Percentiles rank a stretch among this genome's conserved stretches.
Conservation (phyloP, 1,140 invertebrate genomes). For the Scaptomyza pallida region DNA sequence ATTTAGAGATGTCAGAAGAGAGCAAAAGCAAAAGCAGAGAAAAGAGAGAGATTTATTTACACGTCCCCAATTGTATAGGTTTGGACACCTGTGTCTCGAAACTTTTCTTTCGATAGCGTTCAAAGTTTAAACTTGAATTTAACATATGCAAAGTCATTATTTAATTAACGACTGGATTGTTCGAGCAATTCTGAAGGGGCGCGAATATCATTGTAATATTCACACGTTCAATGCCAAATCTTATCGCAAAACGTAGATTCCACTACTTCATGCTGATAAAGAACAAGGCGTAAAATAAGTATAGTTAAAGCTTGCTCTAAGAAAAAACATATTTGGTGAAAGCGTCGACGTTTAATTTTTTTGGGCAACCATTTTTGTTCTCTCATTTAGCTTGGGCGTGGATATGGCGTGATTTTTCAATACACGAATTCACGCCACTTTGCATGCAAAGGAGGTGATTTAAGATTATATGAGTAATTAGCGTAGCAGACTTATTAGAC, state of each 20-base stretch:
- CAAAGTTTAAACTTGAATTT: slow-evolving; percentile 59
- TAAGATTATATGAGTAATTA: slow-evolving; percentile 16
- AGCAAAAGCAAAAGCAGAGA: slow-evolving; percentile 1
- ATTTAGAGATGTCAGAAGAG: slow-evolving; percentile 11
- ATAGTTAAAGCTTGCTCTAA: slow-evolving; percentile 15
- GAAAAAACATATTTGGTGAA: slow-evolving; percentile 19
- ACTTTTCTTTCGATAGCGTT: slow-evolving; percentile 29
- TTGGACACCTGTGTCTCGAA: slow-evolving; percentile 9
- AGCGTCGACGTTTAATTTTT: slow-evolving; percentile 9
- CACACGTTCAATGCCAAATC: slow-evolving; percentile 52
- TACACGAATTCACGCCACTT: slow-evolving; percentile 28
- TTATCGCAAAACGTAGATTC: slow-evolving; percentile 45
- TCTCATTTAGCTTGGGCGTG: slow-evolving; percentile 2
- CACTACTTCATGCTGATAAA: slow-evolving; percentile 27
- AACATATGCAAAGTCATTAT: slow-evolving; percentile 36
- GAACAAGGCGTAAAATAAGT: slow-evolving; percentile 8
- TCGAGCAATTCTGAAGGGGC: slow-evolving; percentile 58
- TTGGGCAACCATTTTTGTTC: slow-evolving; percentile 12
- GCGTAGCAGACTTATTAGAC: slow-evolving; percentile 26
- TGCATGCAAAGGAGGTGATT: slow-evolving; percentile 18
- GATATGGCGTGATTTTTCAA: slow-evolving; percentile 38
- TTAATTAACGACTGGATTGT: slow-evolving; percentile 45
- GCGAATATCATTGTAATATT: slow-evolving; percentile 36
- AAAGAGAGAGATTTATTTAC: slow-evolving; percentile 23
- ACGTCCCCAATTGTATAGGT: slow-evolving; percentile 17